Evolutionary conservation across 2,113 vertebrate genomes (phyloP).

Genomic region (Rhizomys pruinosus): DNA sequence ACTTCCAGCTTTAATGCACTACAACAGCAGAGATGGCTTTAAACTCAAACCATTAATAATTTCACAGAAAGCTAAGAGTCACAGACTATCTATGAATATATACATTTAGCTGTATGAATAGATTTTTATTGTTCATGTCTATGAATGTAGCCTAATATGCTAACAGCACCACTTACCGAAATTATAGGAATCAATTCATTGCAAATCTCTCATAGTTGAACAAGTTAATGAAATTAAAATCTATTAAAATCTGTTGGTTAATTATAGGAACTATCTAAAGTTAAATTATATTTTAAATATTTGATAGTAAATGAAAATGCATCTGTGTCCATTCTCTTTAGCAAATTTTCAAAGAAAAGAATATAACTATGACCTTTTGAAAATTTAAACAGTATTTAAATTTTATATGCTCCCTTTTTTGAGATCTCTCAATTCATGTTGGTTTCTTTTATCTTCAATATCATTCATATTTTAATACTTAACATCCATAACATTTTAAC

Average conservation of each 20-base stretch:
- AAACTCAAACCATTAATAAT: neutral
- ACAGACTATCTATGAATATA: no score
- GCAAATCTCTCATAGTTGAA: no score
- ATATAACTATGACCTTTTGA: neutral
- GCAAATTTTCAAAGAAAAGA: conserved; percentile 38
- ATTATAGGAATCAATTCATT: no score
- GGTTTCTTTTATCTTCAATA: conserved; percentile 9
- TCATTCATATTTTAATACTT: neutral
- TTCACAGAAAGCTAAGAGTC: conserved; percentile 24
- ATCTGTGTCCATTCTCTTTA: neutral
- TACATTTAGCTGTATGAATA: neutral
- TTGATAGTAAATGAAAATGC: conserved; percentile 21
- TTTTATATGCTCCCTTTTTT: conserved; percentile 6
- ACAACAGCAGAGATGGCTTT: neutral
- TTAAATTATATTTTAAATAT: conserved; percentile 35
- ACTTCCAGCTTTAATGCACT: neutral
- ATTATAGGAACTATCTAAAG: conserved; percentile 12
- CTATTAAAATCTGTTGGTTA: neutral
- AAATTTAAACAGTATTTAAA: neutral
- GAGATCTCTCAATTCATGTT: neutral
- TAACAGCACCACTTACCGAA: neutral
- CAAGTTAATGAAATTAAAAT: conserved; percentile 29
- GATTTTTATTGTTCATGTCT: neutral
- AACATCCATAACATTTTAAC: neutral
- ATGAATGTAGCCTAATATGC: neutral